Evolutionary conservation across 2,888 invertebrate species (phyloP).

Genomic region (Dione juno): DNA sequence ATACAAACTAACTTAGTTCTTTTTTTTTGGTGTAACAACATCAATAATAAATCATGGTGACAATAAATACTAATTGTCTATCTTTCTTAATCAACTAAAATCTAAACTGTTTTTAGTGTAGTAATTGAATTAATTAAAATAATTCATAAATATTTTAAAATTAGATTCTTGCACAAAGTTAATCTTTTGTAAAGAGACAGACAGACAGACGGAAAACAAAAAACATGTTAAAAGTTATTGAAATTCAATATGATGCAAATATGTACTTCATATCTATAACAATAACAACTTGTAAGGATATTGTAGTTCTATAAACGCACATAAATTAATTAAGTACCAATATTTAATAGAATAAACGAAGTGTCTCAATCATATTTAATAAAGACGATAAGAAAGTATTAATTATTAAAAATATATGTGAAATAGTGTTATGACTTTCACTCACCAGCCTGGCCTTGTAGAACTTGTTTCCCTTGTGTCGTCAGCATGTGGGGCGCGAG

Average conservation of each 20-base stretch:
- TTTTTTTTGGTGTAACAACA: no score
- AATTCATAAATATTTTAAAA: neutral
- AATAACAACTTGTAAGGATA: neutral
- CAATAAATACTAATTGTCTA: no score
- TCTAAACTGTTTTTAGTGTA: no score
- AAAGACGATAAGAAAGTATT: conserved; percentile 4
- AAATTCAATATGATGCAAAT: neutral
- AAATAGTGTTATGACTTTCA: conserved; percentile 37
- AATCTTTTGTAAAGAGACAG: neutral
- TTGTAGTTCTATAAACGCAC: neutral
- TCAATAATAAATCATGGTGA: no score
- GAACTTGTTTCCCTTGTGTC: conserved; percentile 88
- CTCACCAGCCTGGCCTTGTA: conserved; percentile 86
- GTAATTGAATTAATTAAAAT: neutral
- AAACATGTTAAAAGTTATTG: neutral
- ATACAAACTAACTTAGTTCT: no score
- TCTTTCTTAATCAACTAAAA: no score
- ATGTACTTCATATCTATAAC: no score
- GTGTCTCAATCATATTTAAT: neutral
- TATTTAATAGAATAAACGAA: no score
- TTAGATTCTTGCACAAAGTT: neutral
- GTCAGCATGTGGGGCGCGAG: conserved; percentile 92
- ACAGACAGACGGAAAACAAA: neutral
- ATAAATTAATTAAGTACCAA: no score
- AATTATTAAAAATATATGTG: conserved; percentile 6